Percentiles rank a stretch among this genome's conserved stretches.
Evolutionary conservation across 1,140 invertebrate genomes (phyloP).

Genomic region (Holcopasites calliopsidis): DNA sequence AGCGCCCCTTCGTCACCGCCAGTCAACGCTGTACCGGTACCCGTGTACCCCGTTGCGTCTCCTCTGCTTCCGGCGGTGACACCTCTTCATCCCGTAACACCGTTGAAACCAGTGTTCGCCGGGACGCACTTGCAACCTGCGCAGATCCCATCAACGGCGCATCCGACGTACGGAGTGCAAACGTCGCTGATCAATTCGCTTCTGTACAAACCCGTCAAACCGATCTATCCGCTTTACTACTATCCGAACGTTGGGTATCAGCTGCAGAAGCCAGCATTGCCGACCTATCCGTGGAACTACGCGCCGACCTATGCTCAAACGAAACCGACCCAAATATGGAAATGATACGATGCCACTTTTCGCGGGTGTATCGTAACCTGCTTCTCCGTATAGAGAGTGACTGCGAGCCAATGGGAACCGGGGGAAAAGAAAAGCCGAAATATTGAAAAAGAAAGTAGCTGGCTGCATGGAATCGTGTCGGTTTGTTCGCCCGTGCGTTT

Average conservation of each 20-base stretch:
- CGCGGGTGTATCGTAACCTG: slow-evolving; percentile 7
- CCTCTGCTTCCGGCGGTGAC: slow-evolving; percentile 55
- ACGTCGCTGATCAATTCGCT: slow-evolving; percentile 60
- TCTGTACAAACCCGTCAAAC: slow-evolving; percentile 72
- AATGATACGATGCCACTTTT: slow-evolving; percentile 38
- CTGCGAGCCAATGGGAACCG: slow-evolving; percentile 31
- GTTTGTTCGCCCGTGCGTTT: too few species aligned
- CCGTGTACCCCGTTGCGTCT: slow-evolving; percentile 57
- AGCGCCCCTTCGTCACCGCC: slow-evolving; percentile 48
- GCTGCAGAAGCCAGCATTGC: slow-evolving; percentile 60
- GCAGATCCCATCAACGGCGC: slow-evolving; percentile 47
- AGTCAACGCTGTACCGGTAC: slow-evolving; percentile 29
- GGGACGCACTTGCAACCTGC: slow-evolving; percentile 32
- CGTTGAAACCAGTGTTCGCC: slow-evolving; percentile 48
- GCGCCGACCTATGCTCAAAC: slow-evolving; percentile 62
- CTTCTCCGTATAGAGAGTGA: slow-evolving; percentile 9
- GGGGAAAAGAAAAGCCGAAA: slow-evolving; percentile 37
- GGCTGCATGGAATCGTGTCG: background rate
- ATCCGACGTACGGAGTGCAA: slow-evolving; percentile 69
- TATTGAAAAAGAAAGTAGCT: slow-evolving; percentile 42
- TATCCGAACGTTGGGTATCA: slow-evolving; percentile 65
- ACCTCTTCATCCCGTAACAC: slow-evolving; percentile 57
- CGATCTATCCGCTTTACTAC: slow-evolving; percentile 70
- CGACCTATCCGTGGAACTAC: slow-evolving; percentile 69
- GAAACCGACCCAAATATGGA: slow-evolving; percentile 65